Evolutionary conservation across 2,888 invertebrate species (phyloP).

Genomic region (Ceramica pisi): DNA sequence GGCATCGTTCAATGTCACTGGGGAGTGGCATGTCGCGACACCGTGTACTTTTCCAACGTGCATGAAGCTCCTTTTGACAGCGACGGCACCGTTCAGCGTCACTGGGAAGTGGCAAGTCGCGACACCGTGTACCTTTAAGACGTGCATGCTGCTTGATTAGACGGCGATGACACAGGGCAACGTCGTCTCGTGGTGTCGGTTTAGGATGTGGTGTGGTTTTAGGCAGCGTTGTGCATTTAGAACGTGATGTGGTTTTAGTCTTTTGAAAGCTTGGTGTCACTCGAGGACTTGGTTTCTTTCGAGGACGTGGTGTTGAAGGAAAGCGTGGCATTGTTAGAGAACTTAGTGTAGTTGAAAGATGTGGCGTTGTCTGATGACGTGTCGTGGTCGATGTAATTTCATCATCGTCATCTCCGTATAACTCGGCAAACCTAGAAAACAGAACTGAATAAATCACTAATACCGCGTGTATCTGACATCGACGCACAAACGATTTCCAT

Average conservation of each 20-base stretch:
- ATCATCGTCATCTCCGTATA: neutral
- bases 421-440: neutral
- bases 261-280: neutral
- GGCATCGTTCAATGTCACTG: neutral
- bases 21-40: neutral
- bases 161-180: neutral
- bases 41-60: neutral
- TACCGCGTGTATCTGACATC: too few species aligned
- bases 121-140: neutral
- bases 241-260: neutral
- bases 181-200: neutral
- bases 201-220: neutral
- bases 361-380: neutral
- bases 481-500: too few species aligned
- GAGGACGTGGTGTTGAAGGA: neutral
- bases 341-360: neutral
- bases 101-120: neutral
- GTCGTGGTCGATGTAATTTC: neutral
- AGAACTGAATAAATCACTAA: neutral
- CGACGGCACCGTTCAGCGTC: neutral
- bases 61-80: neutral
- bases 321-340: neutral
- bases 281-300: neutral
- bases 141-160: neutral
- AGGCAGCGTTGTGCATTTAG: neutral